Base-by-base conservation (phyloP, 2,113 vertebrate species). In the Dipodomys stephensi region DNA sequence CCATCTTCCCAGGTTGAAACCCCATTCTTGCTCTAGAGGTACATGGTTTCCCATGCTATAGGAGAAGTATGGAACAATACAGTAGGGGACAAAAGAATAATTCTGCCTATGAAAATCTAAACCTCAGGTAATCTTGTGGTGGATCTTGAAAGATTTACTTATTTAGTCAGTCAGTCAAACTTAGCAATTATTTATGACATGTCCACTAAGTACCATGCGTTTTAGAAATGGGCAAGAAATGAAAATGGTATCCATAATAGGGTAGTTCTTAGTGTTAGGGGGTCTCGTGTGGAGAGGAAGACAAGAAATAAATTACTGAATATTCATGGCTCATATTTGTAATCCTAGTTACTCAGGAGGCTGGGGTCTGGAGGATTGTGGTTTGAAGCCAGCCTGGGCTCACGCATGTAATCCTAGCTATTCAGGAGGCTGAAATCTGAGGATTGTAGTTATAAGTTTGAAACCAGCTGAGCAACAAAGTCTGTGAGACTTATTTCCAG, bases 161-260 rank as follows among this genome's bases (percentile, higher is more conserved):
- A 25, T 92, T 72, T 20, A 39, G 77, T 92, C 39, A 80, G 20
- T 90, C 46, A 76, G 27, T 90, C 72, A 85, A n/a, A 82, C 27
- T 67, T 39, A 57, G 68, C 20, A 9, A 2, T 85, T 44, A 27
- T 76, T 84, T 90, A 25, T 82, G 57, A 65, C 71, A 4, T 83
- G 32, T 79, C 71, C 72, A 1, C 39, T 69, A 57, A 94, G 15
- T 84, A 6, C 60, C 73, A 71, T 77, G 32, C n/a, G 16, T 84
- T 83, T 93, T 49, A 57, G 69, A 79, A 89, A 76, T 68, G 69
- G 35, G 27, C 4, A 35, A 78, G 80, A 57, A 57, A 57, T 57
- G 15, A 57, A 88, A 91, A 20, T 78, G 78, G 16, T 90, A 82
- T 80, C 32, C 11, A 8, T 74, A 20, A 69, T 68, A 86, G 23